These are phyloP conservation scores for Tragelaphus strepsiceros DNA, from an alignment of 2,113 vertebrate species.

Conservation along the genomic window DNA sequence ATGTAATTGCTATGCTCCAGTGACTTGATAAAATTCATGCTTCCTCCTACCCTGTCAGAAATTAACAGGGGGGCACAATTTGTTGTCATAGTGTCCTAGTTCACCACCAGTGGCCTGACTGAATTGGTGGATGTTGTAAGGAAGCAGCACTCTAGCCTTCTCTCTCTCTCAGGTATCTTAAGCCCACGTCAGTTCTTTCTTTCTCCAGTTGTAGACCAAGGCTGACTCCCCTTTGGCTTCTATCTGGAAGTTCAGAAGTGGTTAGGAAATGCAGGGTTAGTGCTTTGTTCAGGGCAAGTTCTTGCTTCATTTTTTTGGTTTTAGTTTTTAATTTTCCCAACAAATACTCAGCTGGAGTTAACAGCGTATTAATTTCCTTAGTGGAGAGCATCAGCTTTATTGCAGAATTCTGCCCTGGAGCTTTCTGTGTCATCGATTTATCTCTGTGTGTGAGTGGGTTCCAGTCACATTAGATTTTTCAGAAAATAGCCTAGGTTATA, in stretches of 20 bases:
- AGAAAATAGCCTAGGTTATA: not conserved
- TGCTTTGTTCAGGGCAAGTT: not conserved
- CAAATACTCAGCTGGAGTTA: not conserved
- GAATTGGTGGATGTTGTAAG: not conserved
- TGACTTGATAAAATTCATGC: not conserved
- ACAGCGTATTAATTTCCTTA: constrained; percentile 36
- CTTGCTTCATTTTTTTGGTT: not conserved
- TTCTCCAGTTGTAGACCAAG: not conserved
- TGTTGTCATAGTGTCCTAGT: not conserved
- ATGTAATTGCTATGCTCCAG: not conserved
- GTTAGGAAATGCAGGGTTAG: not conserved
- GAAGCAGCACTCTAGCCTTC: not conserved
- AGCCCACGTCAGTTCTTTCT: not conserved
- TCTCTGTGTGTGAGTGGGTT: not conserved
- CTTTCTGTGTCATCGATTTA: not conserved
- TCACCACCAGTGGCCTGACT: not conserved
- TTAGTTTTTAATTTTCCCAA: constrained; percentile 24
- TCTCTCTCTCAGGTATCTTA: not conserved
- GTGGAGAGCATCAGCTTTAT: constrained; percentile 4
- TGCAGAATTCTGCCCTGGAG: not conserved
- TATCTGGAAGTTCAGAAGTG: not conserved
- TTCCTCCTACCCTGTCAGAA: not conserved
- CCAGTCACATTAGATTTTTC: not conserved
- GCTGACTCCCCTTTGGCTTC: not conserved
- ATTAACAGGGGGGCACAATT: not conserved